A percentile compares a stretch with the other conserved stretches of the same genome.
Conservation (phyloP, 2,888 invertebrate species). For the Brachyopa scutellaris region DNA sequence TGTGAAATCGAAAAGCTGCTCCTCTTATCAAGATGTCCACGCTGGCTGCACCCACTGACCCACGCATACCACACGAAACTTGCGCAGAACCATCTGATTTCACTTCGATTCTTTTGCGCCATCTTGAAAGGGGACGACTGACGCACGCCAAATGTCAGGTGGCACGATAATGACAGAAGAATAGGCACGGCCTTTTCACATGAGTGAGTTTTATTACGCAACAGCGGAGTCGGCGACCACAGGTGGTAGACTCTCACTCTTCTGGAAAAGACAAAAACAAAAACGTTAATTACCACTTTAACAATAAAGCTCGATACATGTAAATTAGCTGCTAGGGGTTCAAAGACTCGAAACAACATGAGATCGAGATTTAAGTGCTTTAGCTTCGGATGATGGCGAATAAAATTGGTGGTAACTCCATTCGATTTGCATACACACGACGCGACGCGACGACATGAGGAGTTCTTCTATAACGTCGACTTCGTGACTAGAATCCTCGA, state of each 20-base stretch:
- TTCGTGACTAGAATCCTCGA: constrained; percentile 66
- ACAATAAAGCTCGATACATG: constrained; percentile 39
- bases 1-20: not conserved
- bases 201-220: constrained; percentile 5
- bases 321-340: constrained; percentile 29
- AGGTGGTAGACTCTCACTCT: constrained; percentile 28
- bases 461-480: constrained; percentile 60
- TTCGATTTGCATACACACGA: constrained; percentile 56
- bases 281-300: constrained; percentile 39
- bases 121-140: constrained; percentile 19
- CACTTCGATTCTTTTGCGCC: too few species aligned
- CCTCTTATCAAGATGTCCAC: constrained; percentile 18
- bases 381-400: constrained; percentile 35
- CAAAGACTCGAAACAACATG: constrained; percentile 11
- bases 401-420: constrained; percentile 60
- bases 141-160: constrained; percentile 22
- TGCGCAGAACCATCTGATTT: too few species aligned
- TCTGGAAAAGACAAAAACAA: too few species aligned
- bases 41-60: constrained; percentile 47
- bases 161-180: constrained; percentile 39
- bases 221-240: constrained; percentile 9
- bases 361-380: constrained; percentile 49
- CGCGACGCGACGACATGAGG: constrained; percentile 26
- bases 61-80: constrained; percentile 32
- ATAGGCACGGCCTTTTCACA: constrained; percentile 40